These are phyloP conservation scores for Caenorhabditis japonica DNA, from an alignment of 2,888 invertebrate species.

Conservation along the genomic window DNA sequence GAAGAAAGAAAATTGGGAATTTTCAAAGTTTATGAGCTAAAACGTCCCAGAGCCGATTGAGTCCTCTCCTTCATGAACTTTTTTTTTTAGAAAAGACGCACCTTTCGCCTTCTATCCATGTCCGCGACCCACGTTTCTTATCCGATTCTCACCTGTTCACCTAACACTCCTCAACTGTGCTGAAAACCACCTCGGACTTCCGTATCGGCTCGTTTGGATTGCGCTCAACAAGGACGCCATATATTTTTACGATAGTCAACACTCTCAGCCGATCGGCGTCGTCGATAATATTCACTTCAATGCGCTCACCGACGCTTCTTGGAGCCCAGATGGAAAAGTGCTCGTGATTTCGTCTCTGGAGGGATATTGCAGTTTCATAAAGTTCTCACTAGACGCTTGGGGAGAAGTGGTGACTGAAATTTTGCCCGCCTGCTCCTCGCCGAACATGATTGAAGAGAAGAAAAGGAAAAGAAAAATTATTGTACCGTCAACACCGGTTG, in stretches of 20 bases:
- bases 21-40: no score
- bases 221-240: constrained; percentile 88
- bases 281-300: constrained; percentile 90
- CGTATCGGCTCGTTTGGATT: constrained; percentile 89
- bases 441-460: constrained; percentile 46
- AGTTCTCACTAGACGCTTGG: constrained; percentile 81
- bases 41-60: no score
- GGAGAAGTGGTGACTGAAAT: constrained; percentile 37
- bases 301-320: constrained; percentile 88
- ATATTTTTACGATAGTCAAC: constrained; percentile 90
- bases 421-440: constrained; percentile 33
- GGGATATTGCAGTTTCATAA: constrained; percentile 88
- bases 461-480: constrained; percentile 39
- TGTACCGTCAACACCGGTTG: constrained; percentile 6
- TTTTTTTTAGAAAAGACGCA: constrained; percentile 28
- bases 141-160: constrained; percentile 86
- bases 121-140: constrained; percentile 85
- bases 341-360: constrained; percentile 89
- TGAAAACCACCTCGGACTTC: constrained; percentile 79
- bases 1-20: no score
- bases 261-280: constrained; percentile 84
- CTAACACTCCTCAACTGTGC: constrained; percentile 81
- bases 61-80: no score
- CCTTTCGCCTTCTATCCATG: constrained; percentile 52
- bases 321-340: constrained; percentile 87